Evolutionary conservation across 2,797 vertebrate genomes (phyloP).

Genomic region (Vespertilio murinus): DNA sequence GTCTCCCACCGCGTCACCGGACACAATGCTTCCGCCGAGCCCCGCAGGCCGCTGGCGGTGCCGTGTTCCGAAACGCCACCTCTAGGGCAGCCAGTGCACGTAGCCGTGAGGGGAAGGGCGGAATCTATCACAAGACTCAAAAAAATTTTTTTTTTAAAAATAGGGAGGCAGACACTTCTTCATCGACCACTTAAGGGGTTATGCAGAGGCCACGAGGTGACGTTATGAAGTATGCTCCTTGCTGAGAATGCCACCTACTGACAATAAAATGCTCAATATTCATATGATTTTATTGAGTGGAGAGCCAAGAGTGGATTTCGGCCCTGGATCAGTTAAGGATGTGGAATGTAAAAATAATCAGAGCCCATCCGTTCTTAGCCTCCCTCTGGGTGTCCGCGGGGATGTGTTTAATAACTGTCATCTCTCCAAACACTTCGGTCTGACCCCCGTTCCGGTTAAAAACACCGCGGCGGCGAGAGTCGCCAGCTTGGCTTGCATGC

Average conservation of each 20-base stretch:
- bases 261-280: neutral
- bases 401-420: constrained; percentile 29
- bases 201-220: neutral
- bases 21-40: neutral
- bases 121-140: neutral
- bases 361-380: neutral
- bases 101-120: neutral
- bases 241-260: neutral
- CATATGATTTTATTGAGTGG: neutral
- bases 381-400: neutral
- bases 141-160: too few species aligned
- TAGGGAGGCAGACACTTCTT: neutral
- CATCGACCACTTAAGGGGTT: neutral
- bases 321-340: neutral
- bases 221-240: neutral
- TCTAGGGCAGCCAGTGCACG: neutral
- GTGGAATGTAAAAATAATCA: constrained; percentile 24
- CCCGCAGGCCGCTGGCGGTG: neutral
- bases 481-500: neutral
- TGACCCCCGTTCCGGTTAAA: neutral
- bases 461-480: neutral
- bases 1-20: neutral
- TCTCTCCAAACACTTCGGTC: neutral
- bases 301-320: neutral
- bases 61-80: neutral